Percentiles rank a stretch among this genome's conserved stretches.
Evolutionary conservation across 2,888 invertebrate genomes (phyloP).

Genomic region (Alitta virens): DNA sequence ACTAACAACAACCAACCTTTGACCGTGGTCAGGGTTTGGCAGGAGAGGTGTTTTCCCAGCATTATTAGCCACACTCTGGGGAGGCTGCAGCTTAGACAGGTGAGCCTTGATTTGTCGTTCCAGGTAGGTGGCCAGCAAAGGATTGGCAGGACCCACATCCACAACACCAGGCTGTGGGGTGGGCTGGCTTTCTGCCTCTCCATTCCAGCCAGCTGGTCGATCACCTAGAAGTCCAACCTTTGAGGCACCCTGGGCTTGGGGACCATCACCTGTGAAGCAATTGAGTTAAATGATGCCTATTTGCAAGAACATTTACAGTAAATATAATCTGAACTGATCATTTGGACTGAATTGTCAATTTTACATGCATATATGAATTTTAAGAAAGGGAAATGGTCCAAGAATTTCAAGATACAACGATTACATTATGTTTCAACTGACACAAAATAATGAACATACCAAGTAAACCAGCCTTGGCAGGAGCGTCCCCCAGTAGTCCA

Average conservation of each 20-base stretch:
- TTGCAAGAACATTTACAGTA: too few species aligned
- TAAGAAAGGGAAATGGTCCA: too few species aligned
- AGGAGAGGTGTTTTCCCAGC: not conserved
- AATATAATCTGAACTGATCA: too few species aligned
- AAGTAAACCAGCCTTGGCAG: conserved; percentile 1
- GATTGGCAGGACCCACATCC: conserved; percentile 10
- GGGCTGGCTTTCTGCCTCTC: too few species aligned
- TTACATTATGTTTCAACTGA: too few species aligned
- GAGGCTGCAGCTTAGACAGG: not conserved
- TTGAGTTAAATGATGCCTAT: too few species aligned
- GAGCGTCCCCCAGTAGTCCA: conserved; percentile 10
- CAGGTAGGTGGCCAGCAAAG: conserved; percentile 10
- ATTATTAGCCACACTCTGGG: not conserved
- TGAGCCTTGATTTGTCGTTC: conserved; percentile 14
- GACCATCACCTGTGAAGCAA: not conserved
- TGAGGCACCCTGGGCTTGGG: not conserved
- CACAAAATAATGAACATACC: too few species aligned
- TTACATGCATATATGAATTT: too few species aligned
- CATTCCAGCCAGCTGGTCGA: not conserved
- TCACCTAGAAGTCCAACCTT: not conserved
- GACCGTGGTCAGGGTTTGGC: not conserved
- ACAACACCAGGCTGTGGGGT: not conserved
- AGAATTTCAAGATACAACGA: too few species aligned
- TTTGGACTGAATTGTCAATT: too few species aligned
- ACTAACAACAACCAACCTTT: too few species aligned